Conservation (phyloP, 2,797 vertebrate genomes). For the Neosalanx taihuensis region DNA sequence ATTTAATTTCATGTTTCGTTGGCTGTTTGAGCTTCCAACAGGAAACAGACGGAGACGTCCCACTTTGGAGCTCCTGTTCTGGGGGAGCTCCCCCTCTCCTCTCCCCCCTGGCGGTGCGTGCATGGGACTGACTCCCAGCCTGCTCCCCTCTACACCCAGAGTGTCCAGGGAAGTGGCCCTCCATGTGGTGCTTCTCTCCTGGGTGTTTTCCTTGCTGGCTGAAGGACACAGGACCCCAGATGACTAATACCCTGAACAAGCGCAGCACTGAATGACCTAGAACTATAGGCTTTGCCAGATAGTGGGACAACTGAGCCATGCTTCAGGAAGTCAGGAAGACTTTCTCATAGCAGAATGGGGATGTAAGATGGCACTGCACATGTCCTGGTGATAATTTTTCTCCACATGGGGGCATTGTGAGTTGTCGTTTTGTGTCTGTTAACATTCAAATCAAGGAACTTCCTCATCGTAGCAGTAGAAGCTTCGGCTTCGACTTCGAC, state of each 20-base stretch:
- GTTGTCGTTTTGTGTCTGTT: conserved; percentile 5
- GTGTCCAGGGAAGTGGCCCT: conserved; percentile 20
- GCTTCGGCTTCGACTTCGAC: neutral
- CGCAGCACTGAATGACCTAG: neutral
- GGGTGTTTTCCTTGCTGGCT: conserved; percentile 32
- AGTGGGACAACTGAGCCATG: conserved; percentile 27
- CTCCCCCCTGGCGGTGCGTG: neutral
- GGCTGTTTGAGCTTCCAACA: conserved; percentile 18
- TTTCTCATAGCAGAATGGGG: neutral
- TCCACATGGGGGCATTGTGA: neutral
- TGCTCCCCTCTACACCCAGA: conserved; percentile 1
- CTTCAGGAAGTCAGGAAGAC: conserved; percentile 33
- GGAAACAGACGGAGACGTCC: conserved; percentile 1
- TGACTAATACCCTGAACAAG: conserved; percentile 35
- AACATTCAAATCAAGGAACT: neutral
- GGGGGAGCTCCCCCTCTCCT: neutral
- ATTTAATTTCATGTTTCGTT: conserved; percentile 30
- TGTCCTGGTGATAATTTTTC: conserved; percentile 1
- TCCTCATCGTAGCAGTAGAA: neutral
- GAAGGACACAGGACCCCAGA: conserved; percentile 24
- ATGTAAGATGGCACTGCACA: neutral
- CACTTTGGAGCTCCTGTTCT: neutral
- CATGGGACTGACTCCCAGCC: conserved; percentile 6
- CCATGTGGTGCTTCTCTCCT: conserved; percentile 19
- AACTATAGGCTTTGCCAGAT: no score